Evolutionary conservation across 2,797 vertebrate species (phyloP).

Genomic region (Propithecus deckenii): DNA sequence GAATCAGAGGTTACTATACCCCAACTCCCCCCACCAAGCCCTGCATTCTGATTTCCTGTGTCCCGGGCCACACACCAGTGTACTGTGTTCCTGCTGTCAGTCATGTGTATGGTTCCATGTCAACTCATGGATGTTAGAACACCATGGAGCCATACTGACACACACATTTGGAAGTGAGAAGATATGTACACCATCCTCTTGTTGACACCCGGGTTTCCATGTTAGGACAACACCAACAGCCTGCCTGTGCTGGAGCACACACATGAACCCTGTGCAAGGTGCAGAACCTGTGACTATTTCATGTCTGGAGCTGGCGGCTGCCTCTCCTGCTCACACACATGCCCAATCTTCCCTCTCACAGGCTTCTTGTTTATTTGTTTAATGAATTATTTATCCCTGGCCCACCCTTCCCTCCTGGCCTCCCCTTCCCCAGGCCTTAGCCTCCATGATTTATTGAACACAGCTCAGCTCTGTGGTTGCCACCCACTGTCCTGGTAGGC

Average conservation of each 20-base stretch:
- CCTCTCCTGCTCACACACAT: conserved; percentile 69
- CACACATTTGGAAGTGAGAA: background rate
- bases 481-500: conserved; percentile 18
- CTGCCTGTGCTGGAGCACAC: background rate
- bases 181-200: background rate
- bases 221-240: background rate
- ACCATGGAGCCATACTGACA: background rate
- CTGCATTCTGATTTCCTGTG: background rate
- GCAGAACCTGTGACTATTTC: conserved; percentile 80
- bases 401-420: conserved; percentile 41
- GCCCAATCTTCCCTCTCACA: conserved; percentile 67
- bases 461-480: conserved; percentile 74
- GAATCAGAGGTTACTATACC: background rate
- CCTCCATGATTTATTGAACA: conserved; percentile 83
- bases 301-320: conserved; percentile 69
- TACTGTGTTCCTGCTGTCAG: background rate
- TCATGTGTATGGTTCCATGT: background rate
- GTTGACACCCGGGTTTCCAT: background rate
- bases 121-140: background rate
- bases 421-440: conserved; percentile 58
- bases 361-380: conserved; percentile 87
- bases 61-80: background rate
- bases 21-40: background rate
- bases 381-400: conserved; percentile 87
- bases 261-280: background rate